These are phyloP conservation scores for Phoxinus phoxinus DNA, from an alignment of 2,113 vertebrate genomes.

Conservation along the genomic window DNA sequence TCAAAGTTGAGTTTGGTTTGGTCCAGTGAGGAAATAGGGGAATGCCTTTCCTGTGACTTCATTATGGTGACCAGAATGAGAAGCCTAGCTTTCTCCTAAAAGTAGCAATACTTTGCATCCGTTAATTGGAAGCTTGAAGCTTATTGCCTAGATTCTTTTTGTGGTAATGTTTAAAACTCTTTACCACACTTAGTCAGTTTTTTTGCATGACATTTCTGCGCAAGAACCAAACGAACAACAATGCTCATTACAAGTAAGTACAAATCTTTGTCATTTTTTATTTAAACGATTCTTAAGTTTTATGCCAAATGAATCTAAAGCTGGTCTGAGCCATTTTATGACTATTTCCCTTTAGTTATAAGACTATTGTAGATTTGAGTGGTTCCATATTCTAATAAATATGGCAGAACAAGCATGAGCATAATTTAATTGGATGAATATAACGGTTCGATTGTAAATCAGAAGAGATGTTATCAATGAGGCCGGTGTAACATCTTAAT, in stretches of 20 bases:
- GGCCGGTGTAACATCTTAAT: slow-evolving; percentile 31
- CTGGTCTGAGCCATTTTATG: background rate
- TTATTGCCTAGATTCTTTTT: background rate
- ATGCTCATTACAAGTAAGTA: slow-evolving; percentile 80
- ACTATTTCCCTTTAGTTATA: background rate
- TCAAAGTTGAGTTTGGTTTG: slow-evolving; percentile 61
- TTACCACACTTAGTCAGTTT: slow-evolving; percentile 12
- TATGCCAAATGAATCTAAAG: background rate
- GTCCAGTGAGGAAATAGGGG: slow-evolving; percentile 64
- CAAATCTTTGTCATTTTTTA: slow-evolving; percentile 6
- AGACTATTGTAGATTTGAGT: slow-evolving; percentile 1
- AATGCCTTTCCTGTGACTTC: slow-evolving; percentile 68
- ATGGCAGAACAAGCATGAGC: background rate
- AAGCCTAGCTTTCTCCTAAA: slow-evolving; percentile 23
- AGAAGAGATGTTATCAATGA: slow-evolving; percentile 10
- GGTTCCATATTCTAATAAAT: background rate
- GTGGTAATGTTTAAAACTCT: background rate
- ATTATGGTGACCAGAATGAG: slow-evolving; percentile 61
- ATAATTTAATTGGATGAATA: background rate
- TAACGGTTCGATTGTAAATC: background rate
- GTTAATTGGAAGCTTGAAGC: background rate
- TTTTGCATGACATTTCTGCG: slow-evolving; percentile 46
- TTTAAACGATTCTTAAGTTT: background rate
- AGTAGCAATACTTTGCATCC: background rate
- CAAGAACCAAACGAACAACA: slow-evolving; percentile 45